Base-by-base conservation (phyloP, 2,888 invertebrate species). In the Lymantria dispar region DNA sequence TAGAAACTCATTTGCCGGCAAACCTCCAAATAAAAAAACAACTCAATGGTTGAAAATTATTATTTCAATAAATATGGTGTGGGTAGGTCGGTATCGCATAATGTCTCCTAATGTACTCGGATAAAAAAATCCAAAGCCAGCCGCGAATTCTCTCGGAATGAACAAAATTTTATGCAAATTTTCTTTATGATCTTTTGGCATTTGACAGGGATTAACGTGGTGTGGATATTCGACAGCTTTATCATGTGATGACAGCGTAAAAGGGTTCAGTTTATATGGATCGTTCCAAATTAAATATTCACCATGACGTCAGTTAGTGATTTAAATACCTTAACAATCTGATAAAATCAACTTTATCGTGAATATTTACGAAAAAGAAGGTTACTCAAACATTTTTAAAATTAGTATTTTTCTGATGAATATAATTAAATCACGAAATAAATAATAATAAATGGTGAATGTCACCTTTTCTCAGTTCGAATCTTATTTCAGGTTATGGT, bases 81-180 rank as follows among this genome's bases (percentile, higher is more conserved):
- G 33, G 33, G 33, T 7, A 31, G 33, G 33, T 31, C 9, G 9
- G 9, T 31, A 31, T 36, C 36, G 36, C 36, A 36, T 36, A 36
- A 36, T 36, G 36, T 36, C 36, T 36, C 36, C 11, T 36, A 36
- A 36, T 36, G 36, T 81, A 79, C 73, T 64, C 74, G 70, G 73
- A 76, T 80, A 82, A 82, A 83, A 22, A 82, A 80, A 72, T 70
- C 36, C 36, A 36, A 36, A 9, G 59, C 60, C 64, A 76, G 71
- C 74, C 77, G 69, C 74, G 72, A 78, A 78, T 81, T 78, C 80
- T 70, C 73, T 69, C 62, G 66, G 68, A 83, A 83, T 76, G 74
- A 65, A 79, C 82, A 65, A 71, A 80, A 84, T 83, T 80, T 80
- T 78, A 82, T 83, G 80, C 79, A 81, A 83, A 85, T 83, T 79